Evolutionary conservation across 1,140 invertebrate genomes (phyloP).

Genomic region (Drosophila grimshawi): DNA sequence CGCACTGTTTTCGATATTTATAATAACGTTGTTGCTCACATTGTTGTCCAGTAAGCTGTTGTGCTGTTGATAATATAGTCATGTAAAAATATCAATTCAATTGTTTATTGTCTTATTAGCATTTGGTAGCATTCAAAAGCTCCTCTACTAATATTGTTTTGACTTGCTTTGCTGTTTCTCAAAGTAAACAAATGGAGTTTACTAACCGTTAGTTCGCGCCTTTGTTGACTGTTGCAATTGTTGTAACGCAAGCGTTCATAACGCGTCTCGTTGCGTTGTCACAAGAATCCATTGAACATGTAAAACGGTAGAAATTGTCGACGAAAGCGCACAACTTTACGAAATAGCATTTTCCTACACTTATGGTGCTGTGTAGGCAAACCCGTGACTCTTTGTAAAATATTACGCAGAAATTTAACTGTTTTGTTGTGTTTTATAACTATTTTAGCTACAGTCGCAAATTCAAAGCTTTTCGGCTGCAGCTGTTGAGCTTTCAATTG

Average conservation of each 20-base stretch:
- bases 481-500: slow-evolving; percentile 9
- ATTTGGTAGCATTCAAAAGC: slow-evolving; percentile 40
- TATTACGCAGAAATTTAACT: neutral
- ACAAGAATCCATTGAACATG: slow-evolving; percentile 77
- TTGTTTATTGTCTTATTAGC: neutral
- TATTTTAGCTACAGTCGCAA: neutral
- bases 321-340: slow-evolving; percentile 61
- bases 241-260: slow-evolving; percentile 76
- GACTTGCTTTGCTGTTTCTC: slow-evolving; percentile 27
- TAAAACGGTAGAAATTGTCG: slow-evolving; percentile 75
- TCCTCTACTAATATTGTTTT: slow-evolving; percentile 2
- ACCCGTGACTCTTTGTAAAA: slow-evolving; percentile 3
- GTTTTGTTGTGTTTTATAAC: slow-evolving; percentile 44
- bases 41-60: slow-evolving; percentile 67
- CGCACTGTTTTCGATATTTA: slow-evolving; percentile 72
- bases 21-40: slow-evolving; percentile 71
- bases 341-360: slow-evolving; percentile 63
- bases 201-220: slow-evolving; percentile 61
- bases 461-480: slow-evolving; percentile 22
- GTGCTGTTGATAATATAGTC: slow-evolving; percentile 29
- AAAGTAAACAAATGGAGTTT: neutral
- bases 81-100: too few species aligned
- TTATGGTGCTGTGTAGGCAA: neutral
- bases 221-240: slow-evolving; percentile 53
- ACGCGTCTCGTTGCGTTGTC: slow-evolving; percentile 69